Evolutionary conservation across 2,888 invertebrate species (phyloP).

Genomic region (Tuberolachnus salignus): DNA sequence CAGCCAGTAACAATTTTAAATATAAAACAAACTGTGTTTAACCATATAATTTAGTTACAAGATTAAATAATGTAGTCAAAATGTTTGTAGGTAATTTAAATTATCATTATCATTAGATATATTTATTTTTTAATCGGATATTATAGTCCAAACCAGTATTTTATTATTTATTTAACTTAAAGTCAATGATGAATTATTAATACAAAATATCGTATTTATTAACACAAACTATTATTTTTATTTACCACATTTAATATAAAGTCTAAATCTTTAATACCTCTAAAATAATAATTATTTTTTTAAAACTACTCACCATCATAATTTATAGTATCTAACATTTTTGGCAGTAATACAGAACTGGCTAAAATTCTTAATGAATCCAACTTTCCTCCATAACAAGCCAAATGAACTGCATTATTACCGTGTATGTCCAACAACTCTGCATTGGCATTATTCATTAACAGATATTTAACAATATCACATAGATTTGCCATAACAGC

Average conservation of each 20-base stretch:
- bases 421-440: constrained; percentile 75
- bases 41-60: no score
- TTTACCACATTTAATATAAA: background rate
- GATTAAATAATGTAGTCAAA: no score
- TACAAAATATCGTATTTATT: no score
- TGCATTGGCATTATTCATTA: constrained; percentile 77
- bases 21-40: constrained; percentile 7
- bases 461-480: constrained; percentile 75
- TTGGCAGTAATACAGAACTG: constrained; percentile 34
- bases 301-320: constrained; percentile 41
- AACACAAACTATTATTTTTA: background rate
- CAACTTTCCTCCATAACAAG: constrained; percentile 73
- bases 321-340: constrained; percentile 47
- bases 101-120: no score
- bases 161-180: no score
- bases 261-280: no score
- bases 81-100: no score
- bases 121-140: no score
- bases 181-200: no score
- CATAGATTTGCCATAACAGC: constrained; percentile 80
- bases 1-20: constrained; percentile 19
- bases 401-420: constrained; percentile 86
- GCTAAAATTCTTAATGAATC: constrained; percentile 77
- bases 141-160: no score
- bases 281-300: background rate